Base-by-base conservation (phyloP, 2,113 vertebrate genomes). In the Sterrhoptilus dennistouni region DNA sequence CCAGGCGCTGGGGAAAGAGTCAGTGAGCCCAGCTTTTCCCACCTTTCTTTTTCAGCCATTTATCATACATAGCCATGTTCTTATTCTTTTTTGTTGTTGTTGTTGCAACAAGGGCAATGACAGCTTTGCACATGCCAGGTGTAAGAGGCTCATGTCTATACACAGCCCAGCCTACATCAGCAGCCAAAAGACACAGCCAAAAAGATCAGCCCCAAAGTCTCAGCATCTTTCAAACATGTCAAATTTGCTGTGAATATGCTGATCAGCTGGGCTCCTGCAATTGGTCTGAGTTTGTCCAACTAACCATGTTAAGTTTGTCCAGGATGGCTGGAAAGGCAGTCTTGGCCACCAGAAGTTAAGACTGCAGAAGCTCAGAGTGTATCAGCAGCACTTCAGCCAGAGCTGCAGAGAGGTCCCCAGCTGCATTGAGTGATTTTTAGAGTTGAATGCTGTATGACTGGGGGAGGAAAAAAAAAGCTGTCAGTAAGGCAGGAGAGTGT, bases 111-210 rank as follows among this genome's bases (percentile, higher is more conserved):
- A 83, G 15, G 23, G 20, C 45, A 44, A 36, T 8, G 42, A 27
- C 63, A 71, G 20, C 56, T 86, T 69, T 75, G 28, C 4, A 2
- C 24, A 8, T 22, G 21, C n/a, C n/a, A 49, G 2, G 0, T 44
- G 7, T 53, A 68, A 72, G 53, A 18, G 5, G 7, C 27, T 18
- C 5, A 2, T 2, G 6, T 38, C 60, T 40, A 7, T 16, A 36
- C 0, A 1, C 16, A 75, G 31, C 33, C 45, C n/a, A 42, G n/a
- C 18, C 50, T 49, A 42, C 5, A 14, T 9, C 50, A 45, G 33
- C 56, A 64, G 50, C 36, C 36, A 63, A 25, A 47, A 60, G 31
- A 38, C 27, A 29, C 36, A 59, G 52, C 23, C 53, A 75, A 83
- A 68, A 61, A 35, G 20, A 61, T 76, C 60, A 35, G 18, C 29